Evolutionary conservation across 1,140 invertebrate genomes (phyloP), one percentile per base, ranked within the genome.

Genomic region (Mactra quadrangularis): DNA sequence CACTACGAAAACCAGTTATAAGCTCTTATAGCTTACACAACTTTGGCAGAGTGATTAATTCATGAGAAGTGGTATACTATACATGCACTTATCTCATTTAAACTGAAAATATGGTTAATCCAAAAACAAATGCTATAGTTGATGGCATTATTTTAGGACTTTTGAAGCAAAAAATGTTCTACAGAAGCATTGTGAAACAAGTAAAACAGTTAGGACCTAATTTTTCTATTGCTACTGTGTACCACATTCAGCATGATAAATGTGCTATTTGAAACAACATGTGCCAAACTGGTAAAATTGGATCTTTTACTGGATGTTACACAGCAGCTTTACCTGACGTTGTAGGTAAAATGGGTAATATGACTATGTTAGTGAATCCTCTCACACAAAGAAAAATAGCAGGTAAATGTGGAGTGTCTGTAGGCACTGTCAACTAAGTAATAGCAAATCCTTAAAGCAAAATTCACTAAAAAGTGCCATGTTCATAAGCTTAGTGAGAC

Each of bases 181-280:
- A 29, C 55, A 57, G n/a, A 57, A 57, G 27, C 55, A 57, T 57
- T 62, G 59, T 62, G 31, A 22, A 68, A 47, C 22, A 47, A 27
- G 64, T 68, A 50, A 68, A 66, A 66, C 35, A 66, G 38, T 38
- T 66, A 22, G 19, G n/a, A 66, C 31, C 35, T n/a, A 66, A 6
- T 62, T 27, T 62, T 62, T 62, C 33, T 15, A 19, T 27, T 45
- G 25, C 35, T 68, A 29, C 41, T 68, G 64, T 68, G 64, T 38
- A 68, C 47, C 38, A n/a, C 64, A 68, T 68, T 68, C 41, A 68
- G 31, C 64, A 68, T 68, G 64, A 38, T 68, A 47, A 68, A 47
- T 1, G 64, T 68, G 41, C n/a, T 9, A 68, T 68, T 47, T 38
- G 25, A 15, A 68, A 68, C 29, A 47, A 68, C 45, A 9, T 64